Base-by-base conservation (phyloP, 2,797 vertebrate species). In the Euthynnus affinis region DNA sequence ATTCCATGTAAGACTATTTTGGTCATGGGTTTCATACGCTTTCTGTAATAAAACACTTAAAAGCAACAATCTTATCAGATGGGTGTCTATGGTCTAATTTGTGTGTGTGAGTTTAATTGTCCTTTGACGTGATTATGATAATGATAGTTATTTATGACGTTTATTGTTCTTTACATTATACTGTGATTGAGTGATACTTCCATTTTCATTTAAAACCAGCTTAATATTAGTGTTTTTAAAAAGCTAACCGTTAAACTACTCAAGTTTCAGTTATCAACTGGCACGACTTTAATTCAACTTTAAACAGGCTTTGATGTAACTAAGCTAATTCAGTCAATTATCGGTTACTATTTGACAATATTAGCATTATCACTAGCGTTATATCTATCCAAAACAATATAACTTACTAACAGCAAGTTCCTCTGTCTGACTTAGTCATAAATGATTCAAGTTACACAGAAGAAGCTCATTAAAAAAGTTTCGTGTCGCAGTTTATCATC, bases 341-440 rank as follows among this genome's bases (percentile, higher is more conserved):
- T 4, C 53, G 3, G 53, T 25, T 25, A 25, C 37, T 14, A 23
- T 27, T 51, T 61, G 6, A 49, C 14, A 37, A 52, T 1, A 17
- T 5, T 12, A 1, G 3, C 9, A 25, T 62, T 6, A 20, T 32
- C n/a, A 27, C 44, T 13, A 22, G 46, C 20, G 1, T 22, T 1
- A 6, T 5, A 22, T 5, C 12, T 4, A 56, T 14, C 0, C 3
- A 46, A 27, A 4, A 9, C 3, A 6, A 0, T 4, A 27, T 14
- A 61, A 32, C 9, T 6, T 1, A 18, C 2, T 13, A 7, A 32
- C 2, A 46, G 22, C 6, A 9, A 15, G 2, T n/a, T 2, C 0
- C n/a, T 3, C 9, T 1, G 22, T 55, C 9, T 14, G 51, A 12
- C 0, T 37, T 1, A 0, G 9, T 4, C 3, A 8, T 7, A 25